Base-by-base conservation (phyloP, 2,113 vertebrate genomes). In the Typhlomys cinereus region DNA sequence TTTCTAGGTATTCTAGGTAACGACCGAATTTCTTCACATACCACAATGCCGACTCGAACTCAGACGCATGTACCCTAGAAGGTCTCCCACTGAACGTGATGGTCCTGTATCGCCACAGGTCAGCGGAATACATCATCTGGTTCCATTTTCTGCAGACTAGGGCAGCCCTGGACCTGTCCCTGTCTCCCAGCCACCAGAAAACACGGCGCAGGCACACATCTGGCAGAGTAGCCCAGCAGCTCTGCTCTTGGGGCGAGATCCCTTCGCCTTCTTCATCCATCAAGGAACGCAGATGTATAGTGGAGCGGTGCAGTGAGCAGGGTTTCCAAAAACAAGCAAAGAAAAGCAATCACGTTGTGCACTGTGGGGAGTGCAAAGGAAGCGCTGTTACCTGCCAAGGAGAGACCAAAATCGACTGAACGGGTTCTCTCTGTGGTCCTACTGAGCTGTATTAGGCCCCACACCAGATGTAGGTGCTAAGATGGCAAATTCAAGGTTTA, bases 91-190 rank as follows among this genome's bases (percentile, higher is more conserved):
- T 97, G 95, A 98, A 98, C 0, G 95, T 97, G 97, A 98, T 98
- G 70, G 96, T 97, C 75, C 98, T 95, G 29, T 94, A 94, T 23
- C 97, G 97, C 98, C 98, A 98, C 50, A 98, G 97, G 39, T 96
- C 97, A 14, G 97, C 98, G 0, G 97, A 98, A 25, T 96, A 92
- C 97, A 98, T 97, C 29, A 94, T 91, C 2, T 95, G 93, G 71
- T 94, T 98, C 98, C 98, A 98, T 29, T 96, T 98, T n/a, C 92
- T 97, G 85, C 98, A 98, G 48, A 98, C 98, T 39, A 98, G 96
- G n/a, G 97, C 97, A 0, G 98, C 97, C 18, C 34, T 90, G 75
- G 96, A 97, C 88, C 98, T 96, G 90, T 98, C 97, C 54, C 79
- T 96, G 93, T 98, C 97, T 0, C 96, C 95, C 66, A 98, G 95